Evolutionary conservation across 2,888 invertebrate genomes (phyloP).

Genomic region (Epistrophe eligans): DNA sequence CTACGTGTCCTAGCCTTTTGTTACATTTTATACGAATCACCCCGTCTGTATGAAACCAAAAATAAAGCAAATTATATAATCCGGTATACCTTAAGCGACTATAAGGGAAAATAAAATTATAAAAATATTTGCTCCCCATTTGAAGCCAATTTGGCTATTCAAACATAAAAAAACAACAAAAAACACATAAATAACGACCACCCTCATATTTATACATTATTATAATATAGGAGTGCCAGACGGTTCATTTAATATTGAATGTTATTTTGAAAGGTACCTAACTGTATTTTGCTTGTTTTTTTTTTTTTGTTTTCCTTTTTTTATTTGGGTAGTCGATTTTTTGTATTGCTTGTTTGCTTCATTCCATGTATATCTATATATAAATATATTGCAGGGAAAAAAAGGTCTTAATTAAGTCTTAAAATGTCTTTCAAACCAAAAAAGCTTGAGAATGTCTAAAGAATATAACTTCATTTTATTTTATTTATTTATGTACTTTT

Average conservation of each 20-base stretch:
- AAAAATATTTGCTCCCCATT: too few relatives aligned
- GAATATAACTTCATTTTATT: neutral
- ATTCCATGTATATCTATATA: neutral
- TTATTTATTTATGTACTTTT: neutral
- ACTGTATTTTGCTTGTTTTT: slow-evolving; percentile 9
- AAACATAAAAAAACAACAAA: too few relatives aligned
- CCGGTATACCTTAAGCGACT: too few relatives aligned
- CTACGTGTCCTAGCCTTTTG: too few relatives aligned
- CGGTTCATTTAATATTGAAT: slow-evolving; percentile 42
- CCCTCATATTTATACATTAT: neutral
- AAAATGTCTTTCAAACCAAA: neutral
- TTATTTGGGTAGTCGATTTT: neutral
- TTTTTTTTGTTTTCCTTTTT: neutral
- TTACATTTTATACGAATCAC: too few relatives aligned
- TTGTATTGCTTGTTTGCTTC: neutral
- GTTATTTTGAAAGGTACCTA: slow-evolving; percentile 41
- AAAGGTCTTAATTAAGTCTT: slow-evolving; percentile 2
- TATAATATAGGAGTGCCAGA: slow-evolving; percentile 29
- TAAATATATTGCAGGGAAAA: neutral
- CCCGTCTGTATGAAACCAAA: too few relatives aligned
- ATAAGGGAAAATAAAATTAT: too few relatives aligned
- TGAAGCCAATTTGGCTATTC: too few relatives aligned
- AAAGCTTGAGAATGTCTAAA: neutral
- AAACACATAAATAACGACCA: too few relatives aligned
- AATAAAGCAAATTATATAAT: too few relatives aligned